phyloP scores from a whole-genome alignment of 2,113 vertebrate species.

The Phainopepla nitens region DNA sequence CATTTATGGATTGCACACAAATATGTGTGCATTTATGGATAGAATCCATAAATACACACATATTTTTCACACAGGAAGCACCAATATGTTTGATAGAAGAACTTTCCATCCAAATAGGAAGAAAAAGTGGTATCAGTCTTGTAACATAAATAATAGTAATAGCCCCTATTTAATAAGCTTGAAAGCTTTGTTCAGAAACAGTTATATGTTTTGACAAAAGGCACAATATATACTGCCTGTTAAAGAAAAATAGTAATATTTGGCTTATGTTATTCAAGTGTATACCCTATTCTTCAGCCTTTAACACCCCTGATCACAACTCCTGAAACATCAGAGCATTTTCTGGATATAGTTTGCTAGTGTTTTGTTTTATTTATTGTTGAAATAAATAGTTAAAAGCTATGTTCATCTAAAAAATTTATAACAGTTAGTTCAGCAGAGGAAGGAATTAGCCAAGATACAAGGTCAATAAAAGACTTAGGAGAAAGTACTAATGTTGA shows the following conservation, averaged over 20 bases:
- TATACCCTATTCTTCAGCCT: not conserved
- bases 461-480: not conserved
- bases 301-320: not conserved
- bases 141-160: not conserved
- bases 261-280: not conserved
- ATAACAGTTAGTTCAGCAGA: not conserved
- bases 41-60: not conserved
- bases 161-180: accelerated
- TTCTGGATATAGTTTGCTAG: not conserved
- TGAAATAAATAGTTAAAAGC: not conserved
- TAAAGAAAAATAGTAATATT: not conserved
- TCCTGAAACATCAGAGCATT: not conserved
- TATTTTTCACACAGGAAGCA: not conserved
- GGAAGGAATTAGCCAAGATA: not conserved
- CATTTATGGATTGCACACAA: no score
- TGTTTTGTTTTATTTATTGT: not conserved
- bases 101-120: not conserved
- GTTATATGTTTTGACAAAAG: not conserved
- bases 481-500: not conserved
- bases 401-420: not conserved
- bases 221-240: not conserved
- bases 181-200: not conserved
- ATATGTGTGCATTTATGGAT: no score
- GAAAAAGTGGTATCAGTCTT: not conserved
- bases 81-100: not conserved